Base-by-base conservation (phyloP, 2,113 vertebrate genomes). In the Myodes glareolus region DNA sequence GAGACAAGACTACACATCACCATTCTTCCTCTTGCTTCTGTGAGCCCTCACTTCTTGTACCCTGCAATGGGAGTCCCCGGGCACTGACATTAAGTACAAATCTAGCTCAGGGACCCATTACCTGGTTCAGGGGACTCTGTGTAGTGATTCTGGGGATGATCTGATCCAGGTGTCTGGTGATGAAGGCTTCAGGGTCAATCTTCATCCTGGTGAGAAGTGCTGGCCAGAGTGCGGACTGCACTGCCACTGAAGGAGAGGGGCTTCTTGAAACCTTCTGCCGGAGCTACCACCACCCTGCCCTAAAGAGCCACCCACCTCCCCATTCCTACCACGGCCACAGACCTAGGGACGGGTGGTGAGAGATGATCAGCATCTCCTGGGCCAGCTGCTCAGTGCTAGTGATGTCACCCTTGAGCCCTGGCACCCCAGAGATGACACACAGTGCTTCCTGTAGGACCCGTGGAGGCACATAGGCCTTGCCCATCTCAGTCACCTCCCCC, bases 281-380 rank as follows among this genome's bases (percentile, higher is more conserved):
- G 4, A 25, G 13, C 61, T 50, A 1, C 29, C 45, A n/a, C 19
- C 21, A 58, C 19, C 55, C 86, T n/a, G 12, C 45, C 89, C 88
- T 6, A 27, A 2, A 55, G 4, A 77, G 29, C 77, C 10, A 10
- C 61, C 7, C 2, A 1, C 0, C 87, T 7, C 63, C 39, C 27
- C 58, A 9, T 11, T 27, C 47, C 19, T 14, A n/a, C 58, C 9
- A 29, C 19, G 70, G 97, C 39, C 97, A 95, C 98, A 23, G 70
- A 99, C 99, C 99, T 97, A 99, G 98, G 50, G 99, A 99, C 2
- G 99, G 99, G 96, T 99, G 99, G 93, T 99, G 99, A 77, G 99
- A 98, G 91, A 99, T 97, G 68, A 99, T 98, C 91, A 99, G 98
- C 97, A 99, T 98, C 95, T 99, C 99, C 98, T 99, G 98, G 16